Evolutionary conservation across 1,140 invertebrate genomes (phyloP).

Genomic region (Bilobella aurantiaca): DNA sequence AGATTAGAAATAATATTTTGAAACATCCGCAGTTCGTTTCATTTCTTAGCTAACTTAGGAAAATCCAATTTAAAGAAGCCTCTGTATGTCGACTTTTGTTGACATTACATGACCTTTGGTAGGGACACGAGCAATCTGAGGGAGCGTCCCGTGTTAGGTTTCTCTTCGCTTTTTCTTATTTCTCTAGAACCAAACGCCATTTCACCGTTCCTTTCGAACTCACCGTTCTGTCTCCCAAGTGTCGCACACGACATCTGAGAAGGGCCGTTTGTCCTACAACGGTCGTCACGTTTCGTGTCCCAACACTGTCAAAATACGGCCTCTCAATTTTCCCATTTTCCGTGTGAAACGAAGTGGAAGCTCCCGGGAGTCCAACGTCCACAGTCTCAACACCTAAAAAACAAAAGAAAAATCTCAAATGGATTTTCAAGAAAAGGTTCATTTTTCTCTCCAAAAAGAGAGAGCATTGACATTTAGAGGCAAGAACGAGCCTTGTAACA

Average conservation of each 20-base stretch:
- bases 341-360: constrained; percentile 25
- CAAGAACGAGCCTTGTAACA: too few species aligned
- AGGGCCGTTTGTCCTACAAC: constrained; percentile 71
- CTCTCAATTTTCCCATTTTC: constrained; percentile 43
- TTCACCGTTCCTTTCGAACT: constrained; percentile 43
- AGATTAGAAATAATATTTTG: too few species aligned
- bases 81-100: too few species aligned
- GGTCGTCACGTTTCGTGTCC: constrained; percentile 65
- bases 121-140: too few species aligned
- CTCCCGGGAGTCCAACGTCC: constrained; percentile 31
- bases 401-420: neutral
- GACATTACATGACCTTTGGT: too few species aligned
- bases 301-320: constrained; percentile 75
- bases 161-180: too few species aligned
- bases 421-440: neutral
- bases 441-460: neutral
- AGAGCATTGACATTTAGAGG: too few species aligned
- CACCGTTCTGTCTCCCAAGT: constrained; percentile 77
- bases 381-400: constrained; percentile 31
- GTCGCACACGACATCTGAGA: constrained; percentile 70
- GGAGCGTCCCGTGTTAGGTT: too few species aligned
- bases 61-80: too few species aligned
- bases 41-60: too few species aligned
- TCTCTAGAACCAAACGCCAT: too few species aligned
- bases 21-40: too few species aligned